phyloP scores from a whole-genome alignment of 1,140 invertebrate species.

The Pollicipes pollicipes region DNA sequence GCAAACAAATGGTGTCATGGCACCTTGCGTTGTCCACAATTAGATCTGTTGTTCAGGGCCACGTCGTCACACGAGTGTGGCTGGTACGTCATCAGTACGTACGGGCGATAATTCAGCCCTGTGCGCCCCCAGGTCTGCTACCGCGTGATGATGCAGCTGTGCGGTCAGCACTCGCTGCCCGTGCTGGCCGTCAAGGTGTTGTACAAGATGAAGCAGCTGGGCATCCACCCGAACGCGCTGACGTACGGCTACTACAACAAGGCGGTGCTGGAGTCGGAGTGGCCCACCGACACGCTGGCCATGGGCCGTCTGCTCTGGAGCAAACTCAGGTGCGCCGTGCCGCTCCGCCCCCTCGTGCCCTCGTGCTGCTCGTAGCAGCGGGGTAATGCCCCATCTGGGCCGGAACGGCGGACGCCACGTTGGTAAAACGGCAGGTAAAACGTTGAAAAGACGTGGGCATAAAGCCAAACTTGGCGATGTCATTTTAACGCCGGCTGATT shows the following conservation, averaged over 20 bases:
- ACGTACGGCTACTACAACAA: constrained; percentile 79
- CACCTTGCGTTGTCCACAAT: constrained; percentile 16
- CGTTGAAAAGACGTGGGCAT: too few relatives aligned
- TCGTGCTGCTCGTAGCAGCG: too few relatives aligned
- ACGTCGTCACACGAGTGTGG: constrained; percentile 3
- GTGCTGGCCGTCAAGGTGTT: constrained; percentile 85
- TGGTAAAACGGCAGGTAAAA: too few relatives aligned
- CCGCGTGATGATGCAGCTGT: constrained; percentile 94
- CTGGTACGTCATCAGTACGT: too few relatives aligned
- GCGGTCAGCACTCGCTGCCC: constrained; percentile 82
- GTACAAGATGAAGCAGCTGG: constrained; percentile 85
- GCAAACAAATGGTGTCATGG: background rate
- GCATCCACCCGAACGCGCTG: constrained; percentile 88
- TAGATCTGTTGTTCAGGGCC: constrained; percentile 13
- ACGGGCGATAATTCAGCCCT: constrained; percentile 9
- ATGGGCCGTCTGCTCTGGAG: constrained; percentile 75
- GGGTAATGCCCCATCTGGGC: too few relatives aligned
- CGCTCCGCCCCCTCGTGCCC: too few relatives aligned
- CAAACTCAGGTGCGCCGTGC: constrained; percentile 61
- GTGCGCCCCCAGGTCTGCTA: constrained; percentile 61
- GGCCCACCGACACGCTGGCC: constrained; percentile 72
- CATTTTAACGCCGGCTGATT: too few relatives aligned
- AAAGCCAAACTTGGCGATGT: too few relatives aligned
- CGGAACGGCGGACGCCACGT: too few relatives aligned
- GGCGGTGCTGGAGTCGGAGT: constrained; percentile 81